Base-by-base conservation (phyloP, 2,888 invertebrate genomes). In the Agrochola circellaris region DNA sequence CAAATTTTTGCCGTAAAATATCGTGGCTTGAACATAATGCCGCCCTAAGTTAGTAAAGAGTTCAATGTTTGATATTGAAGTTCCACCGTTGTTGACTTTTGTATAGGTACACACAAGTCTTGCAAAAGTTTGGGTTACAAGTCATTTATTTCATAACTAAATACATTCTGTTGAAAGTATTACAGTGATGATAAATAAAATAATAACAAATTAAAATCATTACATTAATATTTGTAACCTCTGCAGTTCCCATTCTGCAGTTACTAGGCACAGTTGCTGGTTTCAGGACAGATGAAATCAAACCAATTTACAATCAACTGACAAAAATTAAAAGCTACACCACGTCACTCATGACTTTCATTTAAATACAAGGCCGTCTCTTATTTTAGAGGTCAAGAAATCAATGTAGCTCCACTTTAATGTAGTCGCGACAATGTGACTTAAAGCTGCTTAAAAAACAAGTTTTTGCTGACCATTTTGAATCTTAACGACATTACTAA, bases 311-410 rank as follows among this genome's bases (percentile, higher is more conserved):
- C 15, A 56, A 42, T 34, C 13, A 62, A 76, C 30, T 58, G 65
- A 38, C 77, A 73, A 58, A 75, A 69, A 38, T 62, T 54, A 17
- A 69, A 68, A 69, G 11, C 20, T 68, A 38, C 5, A 56, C 26
- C 9, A n/a, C 66, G 60, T 68, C n/a, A 66, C 38, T 13, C 17
- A 72, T 61, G 75, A 65, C 82, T 82, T 82, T 81, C 62, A 34
- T 38, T 68, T 38, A 61, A 64, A 38, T 5, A 34, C 69, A 82
- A 85, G 82, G 82, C 34, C 66, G 45, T 48, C 38, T 26, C 48
- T 75, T 38, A 61, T 45, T 65, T 73, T 70, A 64, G 73, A 77
- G 83, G 86, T 67, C 77, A 70, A 58, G 69, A 82, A 72, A 62
- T 62, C 58, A 65, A 60, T 82, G 11, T 58, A 45, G 67, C 42